Conservation (phyloP, 1,140 invertebrate genomes). For the Orchesella cincta region DNA sequence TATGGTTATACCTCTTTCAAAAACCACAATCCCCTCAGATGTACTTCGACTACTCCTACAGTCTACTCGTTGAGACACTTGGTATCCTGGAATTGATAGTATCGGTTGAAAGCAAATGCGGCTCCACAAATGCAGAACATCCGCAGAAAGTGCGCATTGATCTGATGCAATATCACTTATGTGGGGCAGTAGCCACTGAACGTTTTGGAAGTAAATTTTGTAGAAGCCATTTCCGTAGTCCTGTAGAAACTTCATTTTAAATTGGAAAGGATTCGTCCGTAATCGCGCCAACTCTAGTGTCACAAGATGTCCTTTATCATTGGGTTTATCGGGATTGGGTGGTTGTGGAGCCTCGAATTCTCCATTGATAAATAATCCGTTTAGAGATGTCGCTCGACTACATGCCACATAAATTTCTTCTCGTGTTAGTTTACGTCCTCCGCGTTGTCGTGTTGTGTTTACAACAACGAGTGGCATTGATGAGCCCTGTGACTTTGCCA, state of each 20-base stretch:
- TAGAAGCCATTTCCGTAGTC: background rate
- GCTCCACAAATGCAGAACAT: background rate
- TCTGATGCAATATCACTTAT: background rate
- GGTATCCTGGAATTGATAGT: background rate
- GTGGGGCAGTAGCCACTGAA: background rate
- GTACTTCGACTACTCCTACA: background rate
- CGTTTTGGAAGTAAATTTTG: slow-evolving; percentile 22
- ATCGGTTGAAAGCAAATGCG: background rate
- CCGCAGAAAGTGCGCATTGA: background rate
- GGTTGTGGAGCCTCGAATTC: slow-evolving; percentile 22
- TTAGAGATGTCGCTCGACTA: slow-evolving; percentile 6
- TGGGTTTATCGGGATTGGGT: no score
- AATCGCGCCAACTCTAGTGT: background rate
- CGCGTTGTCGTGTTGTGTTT: background rate
- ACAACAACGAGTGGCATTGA: background rate
- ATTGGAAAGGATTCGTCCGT: background rate
- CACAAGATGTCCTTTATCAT: slow-evolving; percentile 12
- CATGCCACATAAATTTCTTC: slow-evolving; percentile 34
- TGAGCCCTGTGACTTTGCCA: background rate
- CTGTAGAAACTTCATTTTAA: background rate
- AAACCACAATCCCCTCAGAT: background rate
- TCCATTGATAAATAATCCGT: slow-evolving; percentile 36
- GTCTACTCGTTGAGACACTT: background rate
- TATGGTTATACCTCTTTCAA: background rate
- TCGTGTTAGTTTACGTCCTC: background rate